Evolutionary conservation across 2,113 vertebrate species (phyloP), one percentile per base, ranked within the genome.

Genomic region (Cochlearius cochlearius): DNA sequence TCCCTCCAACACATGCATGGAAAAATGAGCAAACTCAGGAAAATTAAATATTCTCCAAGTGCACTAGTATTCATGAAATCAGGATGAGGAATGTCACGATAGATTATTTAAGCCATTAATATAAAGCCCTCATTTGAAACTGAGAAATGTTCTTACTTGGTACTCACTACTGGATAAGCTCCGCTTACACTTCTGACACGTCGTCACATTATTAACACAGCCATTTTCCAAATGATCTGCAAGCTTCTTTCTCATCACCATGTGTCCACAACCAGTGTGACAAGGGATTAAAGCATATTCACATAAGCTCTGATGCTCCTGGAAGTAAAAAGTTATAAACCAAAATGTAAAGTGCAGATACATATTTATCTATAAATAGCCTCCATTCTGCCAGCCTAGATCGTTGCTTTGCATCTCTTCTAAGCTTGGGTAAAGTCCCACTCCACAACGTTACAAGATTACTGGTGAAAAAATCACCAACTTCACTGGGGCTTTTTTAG

Each of bases 281-380:
- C 98, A 98, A 5, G 97, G 98, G 76, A 98, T 98, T 87, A 97
- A 60, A 64, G 97, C 97, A 22, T 97, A 98, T 60, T 98, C 98
- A 96, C 98, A 98, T 1, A 97, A 90, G 6, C 93, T 97, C 92
- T 98, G 97, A 17, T 98, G 98, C 38, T 98, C 98, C 98, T 98
- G 96, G 45, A 72, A 92, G 92, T 13, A 23, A 49, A 49, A 77
- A 90, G 69, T 93, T 15, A 39, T 1, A 62, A 82, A 52, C 19
- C 5, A 30, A 23, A 45, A 8, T 2, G 45, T 56, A 12, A 83
- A 58, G 32, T 41, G 77, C 58, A 87, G 74, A 68, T 34, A 52
- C 9, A 32, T 2, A 0, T 69, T 49, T 16, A 7, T 45, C 84
- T 52, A 12, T 27, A 41, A 82, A 69, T 1, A 71, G 26, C 4